Conservation (phyloP, 23 tunicate species). For the Trididemnum nubilum region DNA sequence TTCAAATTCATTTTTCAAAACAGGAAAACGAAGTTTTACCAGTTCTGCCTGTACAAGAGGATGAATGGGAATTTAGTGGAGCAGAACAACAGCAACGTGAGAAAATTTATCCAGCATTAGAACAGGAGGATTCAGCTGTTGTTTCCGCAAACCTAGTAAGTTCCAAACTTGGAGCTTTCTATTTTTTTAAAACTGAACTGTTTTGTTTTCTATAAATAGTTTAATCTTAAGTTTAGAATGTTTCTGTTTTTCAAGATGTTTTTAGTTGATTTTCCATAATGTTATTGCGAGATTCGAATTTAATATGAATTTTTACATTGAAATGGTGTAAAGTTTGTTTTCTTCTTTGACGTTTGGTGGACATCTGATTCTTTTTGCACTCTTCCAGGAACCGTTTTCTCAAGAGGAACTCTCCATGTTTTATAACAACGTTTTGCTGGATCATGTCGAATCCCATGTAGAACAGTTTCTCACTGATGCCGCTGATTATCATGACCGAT, state of each 20-base stretch:
- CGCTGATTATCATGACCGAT: constrained; percentile 25
- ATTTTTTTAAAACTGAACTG: too few relatives aligned
- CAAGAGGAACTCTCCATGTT: constrained; percentile 43
- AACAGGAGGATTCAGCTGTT: background rate
- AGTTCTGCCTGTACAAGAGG: constrained; percentile 75
- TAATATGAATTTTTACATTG: too few relatives aligned
- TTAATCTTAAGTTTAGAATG: too few relatives aligned
- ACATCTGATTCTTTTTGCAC: too few relatives aligned
- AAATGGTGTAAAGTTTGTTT: too few relatives aligned
- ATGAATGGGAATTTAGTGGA: constrained; percentile 74
- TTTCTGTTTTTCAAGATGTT: too few relatives aligned
- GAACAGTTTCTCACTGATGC: constrained; percentile 63
- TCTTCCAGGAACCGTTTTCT: constrained; percentile 70
- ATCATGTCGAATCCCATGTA: constrained; percentile 45
- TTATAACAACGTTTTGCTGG: constrained; percentile 71
- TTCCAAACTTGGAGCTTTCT: background rate
- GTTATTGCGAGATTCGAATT: too few relatives aligned
- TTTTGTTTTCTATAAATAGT: too few relatives aligned
- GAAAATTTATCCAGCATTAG: constrained; percentile 33
- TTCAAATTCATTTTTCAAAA: too few relatives aligned
- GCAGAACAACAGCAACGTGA: constrained; percentile 42
- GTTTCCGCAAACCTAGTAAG: background rate
- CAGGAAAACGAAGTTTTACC: constrained; percentile 41
- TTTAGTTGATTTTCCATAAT: too few relatives aligned
- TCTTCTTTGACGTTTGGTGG: too few relatives aligned